These are phyloP conservation scores for Idaea aversata DNA, from an alignment of 2,888 invertebrate genomes.

Conservation along the genomic window DNA sequence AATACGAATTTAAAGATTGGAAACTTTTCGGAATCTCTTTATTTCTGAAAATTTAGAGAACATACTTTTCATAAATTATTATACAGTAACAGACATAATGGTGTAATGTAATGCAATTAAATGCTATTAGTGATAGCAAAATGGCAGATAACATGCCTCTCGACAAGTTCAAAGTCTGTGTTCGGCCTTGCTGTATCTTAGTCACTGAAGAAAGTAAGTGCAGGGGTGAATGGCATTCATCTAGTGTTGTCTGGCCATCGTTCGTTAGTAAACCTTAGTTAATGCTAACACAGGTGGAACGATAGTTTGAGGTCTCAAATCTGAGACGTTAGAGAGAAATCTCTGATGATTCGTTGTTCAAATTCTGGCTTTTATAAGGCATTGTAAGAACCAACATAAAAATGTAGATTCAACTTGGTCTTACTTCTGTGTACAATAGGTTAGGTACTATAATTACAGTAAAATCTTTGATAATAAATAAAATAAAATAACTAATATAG, in stretches of 20 bases:
- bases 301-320: conserved; percentile 13
- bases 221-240: conserved; percentile 41
- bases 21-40: background rate
- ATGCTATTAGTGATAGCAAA: background rate
- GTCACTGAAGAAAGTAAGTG: conserved; percentile 39
- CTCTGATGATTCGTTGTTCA: too few relatives aligned
- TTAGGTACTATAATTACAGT: too few relatives aligned
- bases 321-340: background rate
- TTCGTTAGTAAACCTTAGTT: conserved; percentile 25
- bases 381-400: too few relatives aligned
- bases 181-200: conserved; percentile 25
- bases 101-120: background rate
- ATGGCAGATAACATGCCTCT: background rate
- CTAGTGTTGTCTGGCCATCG: conserved; percentile 31
- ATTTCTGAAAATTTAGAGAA: background rate
- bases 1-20: too few relatives aligned
- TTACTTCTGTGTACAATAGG: too few relatives aligned
- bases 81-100: background rate
- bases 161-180: conserved; percentile 14
- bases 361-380: too few relatives aligned
- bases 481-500: too few relatives aligned
- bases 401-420: too few relatives aligned
- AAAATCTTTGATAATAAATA: too few relatives aligned
- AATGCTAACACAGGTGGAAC: conserved; percentile 32
- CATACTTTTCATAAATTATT: background rate